Evolutionary conservation across 2,113 vertebrate species (phyloP).

Genomic region (Carassius carassius): DNA sequence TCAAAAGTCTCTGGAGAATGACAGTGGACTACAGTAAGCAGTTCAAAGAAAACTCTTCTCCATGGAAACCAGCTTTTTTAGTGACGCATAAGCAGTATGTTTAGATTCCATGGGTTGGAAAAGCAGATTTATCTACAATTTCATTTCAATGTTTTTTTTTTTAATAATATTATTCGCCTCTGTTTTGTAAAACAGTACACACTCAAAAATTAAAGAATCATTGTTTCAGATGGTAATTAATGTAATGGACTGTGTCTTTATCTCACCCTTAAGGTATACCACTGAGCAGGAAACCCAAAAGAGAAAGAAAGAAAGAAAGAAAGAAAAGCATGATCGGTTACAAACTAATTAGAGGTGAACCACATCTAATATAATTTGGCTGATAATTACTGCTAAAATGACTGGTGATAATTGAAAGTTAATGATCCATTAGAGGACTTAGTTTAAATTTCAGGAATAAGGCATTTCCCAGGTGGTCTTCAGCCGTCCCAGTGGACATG

Average conservation of each 20-base stretch:
- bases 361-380: conserved; percentile 19
- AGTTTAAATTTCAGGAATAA: conserved; percentile 11
- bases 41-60: background rate
- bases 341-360: conserved; percentile 28
- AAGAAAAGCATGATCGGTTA: background rate
- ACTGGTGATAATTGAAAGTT: conserved; percentile 22
- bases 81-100: background rate
- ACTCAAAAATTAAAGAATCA: background rate
- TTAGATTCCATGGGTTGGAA: background rate
- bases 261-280: background rate
- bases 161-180: background rate
- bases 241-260: background rate
- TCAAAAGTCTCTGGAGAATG: conserved; percentile 10
- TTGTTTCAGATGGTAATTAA: background rate
- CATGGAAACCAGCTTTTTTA: conserved; percentile 17
- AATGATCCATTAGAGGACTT: conserved; percentile 38
- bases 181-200: background rate
- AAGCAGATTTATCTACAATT: background rate
- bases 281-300: background rate
- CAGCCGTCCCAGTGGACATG: conserved; percentile 33
- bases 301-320: conserved; percentile 4
- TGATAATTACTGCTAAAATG: conserved; percentile 34
- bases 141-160: background rate
- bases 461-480: conserved; percentile 18
- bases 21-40: background rate